Evolutionary conservation across 2,888 invertebrate genomes (phyloP), one percentile per base, ranked within the genome.

Genomic region (Allolobophora icterica): DNA sequence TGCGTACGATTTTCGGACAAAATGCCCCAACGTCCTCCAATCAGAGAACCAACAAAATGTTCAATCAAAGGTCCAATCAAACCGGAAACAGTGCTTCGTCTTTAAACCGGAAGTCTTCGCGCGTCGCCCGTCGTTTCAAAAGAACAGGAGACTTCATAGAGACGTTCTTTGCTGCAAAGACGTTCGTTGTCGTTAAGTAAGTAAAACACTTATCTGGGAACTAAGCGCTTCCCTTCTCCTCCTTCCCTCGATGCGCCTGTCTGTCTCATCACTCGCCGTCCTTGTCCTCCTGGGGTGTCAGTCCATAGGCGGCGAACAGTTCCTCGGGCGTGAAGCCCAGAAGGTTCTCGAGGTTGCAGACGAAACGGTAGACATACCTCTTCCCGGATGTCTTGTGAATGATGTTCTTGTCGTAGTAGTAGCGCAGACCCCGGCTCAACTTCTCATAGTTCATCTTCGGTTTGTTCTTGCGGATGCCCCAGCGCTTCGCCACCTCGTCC

Each of bases 301-400:
- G 93, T 92, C 94, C 94, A 92, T 94, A 95, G 6, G 94, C 94
- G 71, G 98, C 97, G 96, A 98, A 98, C 94, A 99, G 96, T 96
- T 99, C 98, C 96, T 99, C 98, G n/a, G 99, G 98, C 93, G 97
- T 98, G 96, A 97, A 98, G 97, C 99, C 99, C 94, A 99, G 97
- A 94, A 99, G 96, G 96, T 97, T 97, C 96, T 99, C 98, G 95
- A 99, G 97, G 96, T 99, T 99, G 96, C 99, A 99, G 92, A 99
- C 99, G 96, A 99, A 99, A 95, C 98, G 97, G 96, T 99, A 99
- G 93, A 99, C 99, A 96, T 99, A 99, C 94, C 99, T 97, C 96
- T 99, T 99, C 94, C 99, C 99, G 90, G 99, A 98, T 93, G 99
- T 99, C 96, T 99, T 99, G 96, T 99, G 99, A 94, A 99, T 99